Base-by-base conservation (phyloP, 30 jellyfish, hydroid and myxozoan genomes). In the Kudoa iwatai region DNA sequence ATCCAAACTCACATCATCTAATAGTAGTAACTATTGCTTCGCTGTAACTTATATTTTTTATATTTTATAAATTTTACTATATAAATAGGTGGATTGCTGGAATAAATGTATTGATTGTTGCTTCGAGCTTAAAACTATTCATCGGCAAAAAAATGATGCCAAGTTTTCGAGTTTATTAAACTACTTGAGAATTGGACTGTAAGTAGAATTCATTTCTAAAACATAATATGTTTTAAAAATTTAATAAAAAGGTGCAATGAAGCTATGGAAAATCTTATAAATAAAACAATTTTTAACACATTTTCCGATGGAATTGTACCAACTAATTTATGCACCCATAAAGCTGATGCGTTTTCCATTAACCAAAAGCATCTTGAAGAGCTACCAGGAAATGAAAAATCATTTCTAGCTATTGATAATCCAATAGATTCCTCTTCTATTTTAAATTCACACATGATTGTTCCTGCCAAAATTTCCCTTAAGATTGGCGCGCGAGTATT, bases 401-500 rank as follows among this genome's bases (percentile, higher is more conserved):
- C 55, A 1, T 69, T 52, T 47, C 13, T 7, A 14, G 59, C 86
- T 17, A 25, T 33, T n/a, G 91, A 69, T 36, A 49, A 64, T 35
- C 63, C 53, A 24, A 21, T 50, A 16, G 45, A 40, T 7, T 53
- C 33, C 39, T 35, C 83, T 1, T 39, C 42, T 16, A 64, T 53
- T 25, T 54, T 69, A 83, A 71, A 69, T 31, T 53, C 55, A 26
- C 36, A 38, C 19, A 42, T 69, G 41, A 85, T 59, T 4, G 77
- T 42, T 1, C 55, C 30, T 17, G 52, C 40, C 17, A 49, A 57
- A 3, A 32, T 69, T 4, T 83, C 43, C 33, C 77, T 69, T 17
- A 69, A 57, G 48, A 54, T 53, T 20, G 91, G 91, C 3, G 86
- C 91, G 0, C 91, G 60, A 83, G 91, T 69, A 49, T 13, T 17